These are phyloP conservation scores for Alectura lathami DNA, from an alignment of 2,113 vertebrate species.

Conservation along the genomic window DNA sequence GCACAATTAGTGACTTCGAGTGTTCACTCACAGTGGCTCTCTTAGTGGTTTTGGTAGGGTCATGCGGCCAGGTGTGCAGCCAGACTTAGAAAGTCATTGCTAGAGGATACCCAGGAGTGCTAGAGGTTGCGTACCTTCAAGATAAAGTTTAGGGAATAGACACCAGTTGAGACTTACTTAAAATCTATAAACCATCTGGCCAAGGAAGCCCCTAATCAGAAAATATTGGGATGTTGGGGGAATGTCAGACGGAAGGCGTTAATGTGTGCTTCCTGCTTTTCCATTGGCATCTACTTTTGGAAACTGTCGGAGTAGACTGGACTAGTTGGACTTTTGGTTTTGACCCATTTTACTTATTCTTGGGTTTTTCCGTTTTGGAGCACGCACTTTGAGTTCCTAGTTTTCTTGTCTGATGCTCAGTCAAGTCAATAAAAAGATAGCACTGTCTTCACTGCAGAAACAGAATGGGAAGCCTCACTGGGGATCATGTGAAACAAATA, in stretches of 20 bases:
- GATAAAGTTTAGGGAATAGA: background rate
- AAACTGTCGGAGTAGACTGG: background rate
- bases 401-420: background rate
- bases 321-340: background rate
- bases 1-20: background rate
- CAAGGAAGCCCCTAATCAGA: background rate
- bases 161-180: background rate
- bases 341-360: background rate
- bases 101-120: background rate
- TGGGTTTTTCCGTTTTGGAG: background rate
- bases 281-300: background rate
- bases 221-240: background rate
- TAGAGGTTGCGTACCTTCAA: background rate
- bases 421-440: background rate
- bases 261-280: background rate
- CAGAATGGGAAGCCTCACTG: background rate
- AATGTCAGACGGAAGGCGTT: background rate
- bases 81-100: background rate
- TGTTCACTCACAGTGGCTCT: background rate
- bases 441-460: background rate
- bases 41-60: rapidly evolving
- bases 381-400: background rate
- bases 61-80: background rate
- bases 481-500: background rate
- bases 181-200: background rate